phyloP scores from a whole-genome alignment of 2,797 vertebrate species.

The Neosilurus hyrtlii region DNA sequence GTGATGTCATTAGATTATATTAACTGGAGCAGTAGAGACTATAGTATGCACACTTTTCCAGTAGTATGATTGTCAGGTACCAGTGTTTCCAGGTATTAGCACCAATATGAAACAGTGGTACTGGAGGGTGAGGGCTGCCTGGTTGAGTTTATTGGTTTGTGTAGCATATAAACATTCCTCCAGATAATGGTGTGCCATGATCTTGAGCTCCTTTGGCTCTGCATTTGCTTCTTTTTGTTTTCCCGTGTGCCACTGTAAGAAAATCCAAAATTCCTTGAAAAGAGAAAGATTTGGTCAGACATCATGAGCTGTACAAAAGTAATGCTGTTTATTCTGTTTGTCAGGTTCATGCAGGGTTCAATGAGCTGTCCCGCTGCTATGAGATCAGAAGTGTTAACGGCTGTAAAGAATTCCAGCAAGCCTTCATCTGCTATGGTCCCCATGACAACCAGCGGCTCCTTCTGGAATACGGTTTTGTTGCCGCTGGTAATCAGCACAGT shows the following conservation, averaged over 20 bases:
- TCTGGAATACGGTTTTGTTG: conserved; percentile 90
- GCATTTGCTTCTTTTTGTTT: not conserved
- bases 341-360: conserved; percentile 88
- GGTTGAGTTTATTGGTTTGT: not conserved
- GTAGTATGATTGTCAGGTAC: not conserved
- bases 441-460: conserved; percentile 89
- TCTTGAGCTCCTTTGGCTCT: not conserved
- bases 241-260: not conserved
- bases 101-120: not conserved
- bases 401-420: conserved; percentile 74
- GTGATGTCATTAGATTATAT: not conserved
- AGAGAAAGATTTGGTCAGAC: not conserved
- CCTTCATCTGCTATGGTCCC: conserved; percentile 90
- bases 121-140: not conserved
- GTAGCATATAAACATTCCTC: not conserved
- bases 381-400: conserved; percentile 75
- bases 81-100: not conserved
- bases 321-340: not conserved
- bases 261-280: not conserved
- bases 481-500: conserved; percentile 79
- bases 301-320: not conserved
- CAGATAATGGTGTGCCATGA: no score
- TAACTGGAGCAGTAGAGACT: not conserved
- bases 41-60: not conserved
- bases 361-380: conserved; percentile 74